Evolutionary conservation across 2,888 invertebrate species (phyloP), one percentile per base, ranked within the genome.

Genomic region (Ormyrus nitidulus): DNA sequence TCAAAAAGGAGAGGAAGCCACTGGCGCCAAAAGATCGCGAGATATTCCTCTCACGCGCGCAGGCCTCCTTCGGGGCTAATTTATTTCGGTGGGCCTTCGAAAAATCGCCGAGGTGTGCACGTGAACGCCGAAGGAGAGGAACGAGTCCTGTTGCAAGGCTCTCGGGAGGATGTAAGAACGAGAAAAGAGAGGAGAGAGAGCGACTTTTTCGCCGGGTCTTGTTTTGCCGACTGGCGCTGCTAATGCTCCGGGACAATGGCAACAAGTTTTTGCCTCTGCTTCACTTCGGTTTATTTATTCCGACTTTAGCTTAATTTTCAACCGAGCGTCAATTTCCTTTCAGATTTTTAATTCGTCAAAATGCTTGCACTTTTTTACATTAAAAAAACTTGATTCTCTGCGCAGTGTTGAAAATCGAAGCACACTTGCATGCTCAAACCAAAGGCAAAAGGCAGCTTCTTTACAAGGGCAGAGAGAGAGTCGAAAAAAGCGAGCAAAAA

Each of bases 21-120:
- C 79, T 70, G 82, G 82, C 82, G 82, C 82, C 80, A 82, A 78
- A 77, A 82, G 82, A 82, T 82, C 82, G 77, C 82, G 75, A 77
- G 79, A 79, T 77, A 82, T 80, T 79, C 77, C 64, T 58, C 77
- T 79, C 77, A 66, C 69, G 74, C 78, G 66, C 69, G 56, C 49
- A 34, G 68, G 13, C 61, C 48, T 66, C 54, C 19, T 44, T 56
- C 46, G 48, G 75, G 34, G 46, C 74, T 79, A 81, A 81, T 81
- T 81, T 81, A 81, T 81, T 81, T 79, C 61, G 70, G 73, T 59
- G 70, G 48, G 66, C 48, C 9, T 64, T 54, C 64, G 64, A 77
- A 77, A 70, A 77, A 70, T 56, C 61, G 46, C 51, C 56, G 51
- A 49, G 49, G 64, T 54, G 62, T 74, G 58, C 66, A 7, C n/a